Conservation (phyloP, 2,113 vertebrate genomes). For the Egretta garzetta region DNA sequence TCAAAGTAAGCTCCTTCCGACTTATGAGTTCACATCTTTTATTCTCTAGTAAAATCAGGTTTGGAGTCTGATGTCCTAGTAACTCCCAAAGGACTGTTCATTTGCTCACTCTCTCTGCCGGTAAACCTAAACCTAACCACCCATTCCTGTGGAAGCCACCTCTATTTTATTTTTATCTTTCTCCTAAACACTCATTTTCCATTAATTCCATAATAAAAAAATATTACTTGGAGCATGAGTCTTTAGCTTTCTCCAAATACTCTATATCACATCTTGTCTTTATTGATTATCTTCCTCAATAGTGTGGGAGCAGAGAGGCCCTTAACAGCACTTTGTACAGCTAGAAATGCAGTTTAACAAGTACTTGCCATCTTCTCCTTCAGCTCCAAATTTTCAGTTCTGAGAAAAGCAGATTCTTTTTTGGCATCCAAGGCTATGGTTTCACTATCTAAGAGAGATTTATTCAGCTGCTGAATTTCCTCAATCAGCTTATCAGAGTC, state of each 20-base stretch:
- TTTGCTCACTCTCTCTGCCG: not conserved
- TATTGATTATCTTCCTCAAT: too few relatives aligned
- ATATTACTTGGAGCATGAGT: not conserved
- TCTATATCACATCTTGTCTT: not conserved
- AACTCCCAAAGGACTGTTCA: not conserved
- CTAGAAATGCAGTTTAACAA: not conserved
- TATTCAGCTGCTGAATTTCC: conserved; percentile 81
- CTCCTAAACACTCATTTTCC: not conserved
- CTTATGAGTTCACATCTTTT: not conserved
- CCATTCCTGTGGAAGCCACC: not conserved
- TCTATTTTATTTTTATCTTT: not conserved
- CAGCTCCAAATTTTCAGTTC: conserved; percentile 83
- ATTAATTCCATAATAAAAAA: not conserved
- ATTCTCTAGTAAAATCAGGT: not conserved
- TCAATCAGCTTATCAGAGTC: conserved; percentile 76
- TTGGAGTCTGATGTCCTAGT: not conserved
- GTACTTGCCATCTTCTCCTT: conserved; percentile 82
- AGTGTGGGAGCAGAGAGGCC: not conserved
- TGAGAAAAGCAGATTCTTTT: conserved; percentile 89
- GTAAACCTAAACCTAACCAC: not conserved
- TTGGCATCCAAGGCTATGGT: conserved; percentile 85
- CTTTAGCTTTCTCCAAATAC: not conserved
- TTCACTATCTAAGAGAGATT: conserved; percentile 87
- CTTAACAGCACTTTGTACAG: not conserved
- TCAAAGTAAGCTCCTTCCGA: not conserved